Conservation (phyloP, 2,888 invertebrate species). For the Hirtodrosophila duncani region DNA sequence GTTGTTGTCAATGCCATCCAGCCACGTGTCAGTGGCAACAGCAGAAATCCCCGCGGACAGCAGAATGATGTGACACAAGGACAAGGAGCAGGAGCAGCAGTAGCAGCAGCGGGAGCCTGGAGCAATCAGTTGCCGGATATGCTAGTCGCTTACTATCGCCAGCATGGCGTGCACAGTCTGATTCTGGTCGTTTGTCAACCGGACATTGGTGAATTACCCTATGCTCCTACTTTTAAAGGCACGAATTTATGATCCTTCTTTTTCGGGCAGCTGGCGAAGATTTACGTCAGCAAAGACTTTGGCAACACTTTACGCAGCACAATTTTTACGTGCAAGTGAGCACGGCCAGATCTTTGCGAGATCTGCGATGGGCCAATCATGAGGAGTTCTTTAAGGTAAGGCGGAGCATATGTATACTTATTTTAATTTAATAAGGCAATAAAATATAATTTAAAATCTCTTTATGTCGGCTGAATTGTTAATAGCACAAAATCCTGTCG, state of each 20-base stretch:
- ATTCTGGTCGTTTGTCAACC: slow-evolving; percentile 68
- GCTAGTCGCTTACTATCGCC: slow-evolving; percentile 71
- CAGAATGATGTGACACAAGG: too few relatives aligned
- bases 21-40: slow-evolving; percentile 53
- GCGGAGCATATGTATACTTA: too few relatives aligned
- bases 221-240: slow-evolving; percentile 28
- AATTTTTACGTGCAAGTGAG: slow-evolving; percentile 62
- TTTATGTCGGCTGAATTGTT: too few relatives aligned
- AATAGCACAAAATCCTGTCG: too few relatives aligned
- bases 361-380: too few relatives aligned
- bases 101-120: slow-evolving; percentile 35
- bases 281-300: slow-evolving; percentile 31
- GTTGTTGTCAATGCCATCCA: slow-evolving; percentile 39
- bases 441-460: too few relatives aligned
- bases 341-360: slow-evolving; percentile 50
- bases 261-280: slow-evolving; percentile 21
- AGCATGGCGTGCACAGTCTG: slow-evolving; percentile 70
- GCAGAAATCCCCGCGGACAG: slow-evolving; percentile 36
- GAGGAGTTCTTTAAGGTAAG: too few relatives aligned
- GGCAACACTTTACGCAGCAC: slow-evolving; percentile 46
- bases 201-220: slow-evolving; percentile 59
- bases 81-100: slow-evolving; percentile 2
- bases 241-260: slow-evolving; percentile 32
- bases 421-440: too few relatives aligned
- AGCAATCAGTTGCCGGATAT: slow-evolving; percentile 71